Base-by-base conservation (phyloP, 2,797 vertebrate genomes). In the Phoeniculus purpureus region DNA sequence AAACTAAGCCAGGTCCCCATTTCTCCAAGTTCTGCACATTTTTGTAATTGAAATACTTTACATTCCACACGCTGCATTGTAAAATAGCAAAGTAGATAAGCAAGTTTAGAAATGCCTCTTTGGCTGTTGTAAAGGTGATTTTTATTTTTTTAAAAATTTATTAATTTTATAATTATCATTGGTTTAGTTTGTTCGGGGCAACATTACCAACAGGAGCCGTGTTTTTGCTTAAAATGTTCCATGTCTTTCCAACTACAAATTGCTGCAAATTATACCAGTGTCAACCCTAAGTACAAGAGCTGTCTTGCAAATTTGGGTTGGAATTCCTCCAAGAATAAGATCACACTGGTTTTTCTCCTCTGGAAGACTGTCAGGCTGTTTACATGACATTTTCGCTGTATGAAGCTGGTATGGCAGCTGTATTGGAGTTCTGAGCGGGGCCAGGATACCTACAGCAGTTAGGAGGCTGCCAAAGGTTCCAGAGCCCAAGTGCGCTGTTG, bases 291-390 rank as follows among this genome's bases (percentile, higher is more conserved):
- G 65, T 29, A 59, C 91, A 80, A 76, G n/a, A 70, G 7, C 50
- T 61, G 78, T 64, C 58, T 85, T 60, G 61, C 43, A 90, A 73
- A 93, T 93, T 77, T 51, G 2, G 3, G 54, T 74, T 95, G 81
- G 55, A 93, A 80, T 68, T 91, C 62, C 81, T 94, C 85, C 85
- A 87, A 83, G 91, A 29, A 6, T 15, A 26, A 59, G 76, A 67
- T 81, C 4, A 3, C 87, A 66, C 72, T 87, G 78, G 40, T 66
- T 72, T 55, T 77, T 59, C 61, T 48, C 70, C 80, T 58, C 20
- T 84, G 82, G 73, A 91, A 68, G 29, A 3, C 29, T 81, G 20
- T 59, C 79, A 2, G 2, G 50, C 26, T 82, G 54, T 66, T 90
- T 54, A 21, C 43, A 2, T 74, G 88, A 90, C 70, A 68, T 89